Evolutionary conservation across 2,797 vertebrate species (phyloP).

Genomic region (Hemibagrus guttatus): DNA sequence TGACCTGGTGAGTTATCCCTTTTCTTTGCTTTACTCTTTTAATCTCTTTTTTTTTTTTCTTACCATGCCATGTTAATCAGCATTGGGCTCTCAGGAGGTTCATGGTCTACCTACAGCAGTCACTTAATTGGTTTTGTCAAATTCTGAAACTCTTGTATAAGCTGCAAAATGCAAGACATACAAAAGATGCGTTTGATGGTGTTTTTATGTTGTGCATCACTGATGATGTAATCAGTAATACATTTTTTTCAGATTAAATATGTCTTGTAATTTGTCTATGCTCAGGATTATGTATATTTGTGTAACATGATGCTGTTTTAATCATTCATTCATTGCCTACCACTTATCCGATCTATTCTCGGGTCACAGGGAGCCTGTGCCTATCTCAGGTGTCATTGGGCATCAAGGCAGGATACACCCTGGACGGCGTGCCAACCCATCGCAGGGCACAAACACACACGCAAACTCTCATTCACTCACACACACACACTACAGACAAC

Average conservation of each 20-base stretch:
- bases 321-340: too few species aligned
- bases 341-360: too few species aligned
- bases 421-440: too few species aligned
- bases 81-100: conserved; percentile 26
- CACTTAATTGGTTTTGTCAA: conserved; percentile 37
- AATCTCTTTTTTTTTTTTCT: conserved; percentile 40
- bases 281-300: background rate
- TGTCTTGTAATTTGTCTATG: background rate
- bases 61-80: conserved; percentile 53
- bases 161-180: background rate
- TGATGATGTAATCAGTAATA: background rate
- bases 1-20: conserved; percentile 42
- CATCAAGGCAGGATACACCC: too few species aligned
- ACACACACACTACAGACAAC: too few species aligned
- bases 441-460: too few species aligned
- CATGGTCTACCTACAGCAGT: conserved; percentile 34
- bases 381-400: too few species aligned
- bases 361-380: too few species aligned
- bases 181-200: background rate
- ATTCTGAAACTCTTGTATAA: conserved; percentile 18
- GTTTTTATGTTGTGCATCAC: background rate
- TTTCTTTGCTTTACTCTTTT: conserved; percentile 36
- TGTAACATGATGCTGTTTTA: too few species aligned
- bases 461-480: too few species aligned
- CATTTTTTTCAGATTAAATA: background rate